Evolutionary conservation across 2,113 vertebrate species (phyloP).

Genomic region (Fregetta grallaria): DNA sequence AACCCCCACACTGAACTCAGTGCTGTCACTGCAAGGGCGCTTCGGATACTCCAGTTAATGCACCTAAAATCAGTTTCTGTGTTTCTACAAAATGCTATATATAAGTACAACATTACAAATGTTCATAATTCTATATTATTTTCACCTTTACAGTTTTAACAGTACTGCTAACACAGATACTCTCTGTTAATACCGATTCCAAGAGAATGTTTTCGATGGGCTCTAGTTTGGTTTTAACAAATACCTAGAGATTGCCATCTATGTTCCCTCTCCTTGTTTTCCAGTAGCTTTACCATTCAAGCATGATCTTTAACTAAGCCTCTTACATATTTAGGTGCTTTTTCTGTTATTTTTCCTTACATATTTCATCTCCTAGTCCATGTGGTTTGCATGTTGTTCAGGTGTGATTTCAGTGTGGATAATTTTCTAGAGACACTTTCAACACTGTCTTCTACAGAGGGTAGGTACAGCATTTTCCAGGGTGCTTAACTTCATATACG

Average conservation of each 20-base stretch:
- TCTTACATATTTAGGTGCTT: neutral
- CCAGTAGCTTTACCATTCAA: neutral
- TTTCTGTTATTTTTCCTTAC: neutral
- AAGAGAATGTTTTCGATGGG: neutral
- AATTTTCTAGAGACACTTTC: neutral
- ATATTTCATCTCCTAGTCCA: neutral
- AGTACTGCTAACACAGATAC: neutral
- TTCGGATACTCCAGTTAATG: neutral
- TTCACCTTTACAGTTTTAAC: neutral
- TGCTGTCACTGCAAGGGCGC: neutral
- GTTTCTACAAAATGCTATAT: neutral
- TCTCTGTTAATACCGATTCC: neutral
- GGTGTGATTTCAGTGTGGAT: neutral
- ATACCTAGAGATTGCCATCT: neutral
- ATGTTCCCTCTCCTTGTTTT: neutral
- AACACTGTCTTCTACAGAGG: neutral
- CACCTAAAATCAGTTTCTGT: neutral
- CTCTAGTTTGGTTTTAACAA: neutral
- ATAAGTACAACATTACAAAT: neutral
- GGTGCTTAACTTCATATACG: neutral
- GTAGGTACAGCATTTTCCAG: neutral
- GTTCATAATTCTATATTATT: neutral
- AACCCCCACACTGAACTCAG: neutral
- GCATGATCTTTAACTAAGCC: neutral
- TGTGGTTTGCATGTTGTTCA: neutral